phyloP scores from a whole-genome alignment of 2,113 vertebrate species.

The Siniperca chuatsi region DNA sequence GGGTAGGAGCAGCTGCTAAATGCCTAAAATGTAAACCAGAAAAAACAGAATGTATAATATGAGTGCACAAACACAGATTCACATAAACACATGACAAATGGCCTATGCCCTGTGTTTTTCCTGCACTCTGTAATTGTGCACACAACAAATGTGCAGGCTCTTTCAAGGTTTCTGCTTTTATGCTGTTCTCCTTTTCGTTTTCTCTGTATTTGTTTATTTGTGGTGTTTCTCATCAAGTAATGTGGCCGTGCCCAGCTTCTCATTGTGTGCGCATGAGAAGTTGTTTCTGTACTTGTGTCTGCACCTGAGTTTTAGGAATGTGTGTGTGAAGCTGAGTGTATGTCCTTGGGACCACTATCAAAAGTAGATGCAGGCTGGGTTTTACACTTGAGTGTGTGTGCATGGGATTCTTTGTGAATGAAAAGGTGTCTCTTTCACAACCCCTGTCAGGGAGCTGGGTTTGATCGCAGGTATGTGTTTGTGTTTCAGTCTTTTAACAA shows the following conservation, averaged over 20 bases:
- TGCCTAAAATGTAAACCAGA: slow-evolving; percentile 25
- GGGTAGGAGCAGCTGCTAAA: slow-evolving; percentile 15
- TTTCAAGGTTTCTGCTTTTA: slow-evolving; percentile 68
- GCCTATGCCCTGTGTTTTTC: slow-evolving; percentile 34
- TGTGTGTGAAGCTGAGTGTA: neutral
- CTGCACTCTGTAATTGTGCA: slow-evolving; percentile 67
- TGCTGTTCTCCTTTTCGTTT: slow-evolving; percentile 17
- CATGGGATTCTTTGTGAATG: neutral
- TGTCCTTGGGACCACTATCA: neutral
- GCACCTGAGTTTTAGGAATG: neutral
- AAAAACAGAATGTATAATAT: neutral
- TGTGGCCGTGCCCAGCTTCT: slow-evolving; percentile 14
- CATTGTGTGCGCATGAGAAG: slow-evolving; percentile 6
- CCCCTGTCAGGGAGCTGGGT: neutral
- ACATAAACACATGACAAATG: slow-evolving; percentile 23
- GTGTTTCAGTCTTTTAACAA: no score
- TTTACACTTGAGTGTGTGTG: neutral
- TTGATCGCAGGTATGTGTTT: neutral
- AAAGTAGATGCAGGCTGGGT: neutral
- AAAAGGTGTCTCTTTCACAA: neutral
- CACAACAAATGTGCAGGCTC: slow-evolving; percentile 39
- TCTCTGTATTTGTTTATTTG: slow-evolving; percentile 51
- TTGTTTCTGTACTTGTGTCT: neutral
- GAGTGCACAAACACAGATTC: slow-evolving; percentile 16
- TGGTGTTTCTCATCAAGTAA: slow-evolving; percentile 32